Evolutionary conservation across 2,797 vertebrate species (phyloP).

Genomic region (Tadarida brasiliensis): DNA sequence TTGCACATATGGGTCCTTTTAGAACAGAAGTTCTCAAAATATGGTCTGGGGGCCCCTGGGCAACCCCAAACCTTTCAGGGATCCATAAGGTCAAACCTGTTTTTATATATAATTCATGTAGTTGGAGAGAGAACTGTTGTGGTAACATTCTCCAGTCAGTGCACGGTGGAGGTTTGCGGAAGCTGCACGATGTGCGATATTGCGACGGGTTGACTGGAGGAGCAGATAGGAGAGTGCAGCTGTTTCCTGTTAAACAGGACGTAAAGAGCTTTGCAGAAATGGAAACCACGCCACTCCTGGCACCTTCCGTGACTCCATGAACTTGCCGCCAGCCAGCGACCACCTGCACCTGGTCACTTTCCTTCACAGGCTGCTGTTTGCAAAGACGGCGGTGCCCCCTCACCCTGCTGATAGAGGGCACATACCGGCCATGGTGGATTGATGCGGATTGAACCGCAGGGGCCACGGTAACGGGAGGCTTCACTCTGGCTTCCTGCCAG

Average conservation of each 20-base stretch:
- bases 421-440: not conserved
- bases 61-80: not conserved
- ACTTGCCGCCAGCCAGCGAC: not conserved
- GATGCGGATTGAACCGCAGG: constrained; percentile 8
- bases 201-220: not conserved
- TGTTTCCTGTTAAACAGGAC: constrained; percentile 52
- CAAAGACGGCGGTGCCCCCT: not conserved
- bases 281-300: not conserved
- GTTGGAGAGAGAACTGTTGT: not conserved
- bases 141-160: not conserved
- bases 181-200: not conserved
- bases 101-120: not conserved
- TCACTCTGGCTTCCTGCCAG: constrained; percentile 34
- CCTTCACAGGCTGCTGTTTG: constrained; percentile 5
- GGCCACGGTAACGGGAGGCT: not conserved
- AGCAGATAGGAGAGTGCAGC: constrained; percentile 17
- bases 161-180: not conserved
- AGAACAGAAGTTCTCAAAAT: constrained; percentile 39
- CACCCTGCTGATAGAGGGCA: not conserved
- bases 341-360: constrained; percentile 45
- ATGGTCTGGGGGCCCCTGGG: not conserved
- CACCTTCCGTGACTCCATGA: not conserved
- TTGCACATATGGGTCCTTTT: constrained; percentile 8
- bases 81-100: not conserved
- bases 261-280: constrained; percentile 53